Conservation (phyloP, 2,113 vertebrate species). For the Xenopus tropicalis region DNA sequence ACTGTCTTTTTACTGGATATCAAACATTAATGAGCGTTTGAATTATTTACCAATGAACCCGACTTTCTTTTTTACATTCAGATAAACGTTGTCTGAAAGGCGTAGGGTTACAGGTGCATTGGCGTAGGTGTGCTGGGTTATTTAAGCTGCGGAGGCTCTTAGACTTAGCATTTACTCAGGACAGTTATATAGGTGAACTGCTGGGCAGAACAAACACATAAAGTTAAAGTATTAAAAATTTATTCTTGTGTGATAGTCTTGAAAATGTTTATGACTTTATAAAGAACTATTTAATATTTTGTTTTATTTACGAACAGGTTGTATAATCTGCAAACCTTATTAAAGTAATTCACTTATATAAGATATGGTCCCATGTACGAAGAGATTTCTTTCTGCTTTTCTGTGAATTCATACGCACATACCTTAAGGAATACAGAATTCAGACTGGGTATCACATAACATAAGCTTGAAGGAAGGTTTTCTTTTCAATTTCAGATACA, state of each 20-base stretch:
- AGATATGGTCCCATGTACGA: not conserved
- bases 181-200: slow-evolving; percentile 75
- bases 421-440: too few species aligned
- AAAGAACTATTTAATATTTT: slow-evolving; percentile 67
- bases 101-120: slow-evolving; percentile 58
- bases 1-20: slow-evolving; percentile 54
- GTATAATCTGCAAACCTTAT: slow-evolving; percentile 49
- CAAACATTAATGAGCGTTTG: slow-evolving; percentile 46
- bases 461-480: too few species aligned
- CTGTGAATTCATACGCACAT: not conserved
- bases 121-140: slow-evolving; percentile 69
- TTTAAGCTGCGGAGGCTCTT: slow-evolving; percentile 62
- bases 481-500: too few species aligned
- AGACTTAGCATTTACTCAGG: slow-evolving; percentile 76
- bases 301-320: slow-evolving; percentile 59
- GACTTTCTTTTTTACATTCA: slow-evolving; percentile 53
- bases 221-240: slow-evolving; percentile 62
- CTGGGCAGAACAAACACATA: slow-evolving; percentile 67
- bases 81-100: slow-evolving; percentile 59
- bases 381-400: not conserved
- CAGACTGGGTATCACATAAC: too few species aligned
- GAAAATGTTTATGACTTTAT: slow-evolving; percentile 68
- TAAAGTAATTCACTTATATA: slow-evolving; percentile 41
- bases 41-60: slow-evolving; percentile 51
- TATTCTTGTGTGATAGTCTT: slow-evolving; percentile 66